Conservation (phyloP, 2,113 vertebrate genomes). For the Neogobius melanostomus region DNA sequence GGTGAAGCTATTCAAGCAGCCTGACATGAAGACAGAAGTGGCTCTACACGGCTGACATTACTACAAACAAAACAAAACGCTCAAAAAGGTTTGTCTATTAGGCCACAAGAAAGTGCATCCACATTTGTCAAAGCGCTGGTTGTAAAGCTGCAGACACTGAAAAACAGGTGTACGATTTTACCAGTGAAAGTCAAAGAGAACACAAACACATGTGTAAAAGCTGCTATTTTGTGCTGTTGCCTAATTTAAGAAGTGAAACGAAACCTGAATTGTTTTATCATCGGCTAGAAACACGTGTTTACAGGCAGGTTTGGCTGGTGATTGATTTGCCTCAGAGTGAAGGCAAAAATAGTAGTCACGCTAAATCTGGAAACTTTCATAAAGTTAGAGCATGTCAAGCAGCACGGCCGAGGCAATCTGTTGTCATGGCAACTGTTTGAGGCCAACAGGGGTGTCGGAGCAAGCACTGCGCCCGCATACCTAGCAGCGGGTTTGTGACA, state of each 20-base stretch:
- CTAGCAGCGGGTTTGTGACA: neutral
- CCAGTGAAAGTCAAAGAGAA: conserved; percentile 10
- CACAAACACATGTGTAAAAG: conserved; percentile 25
- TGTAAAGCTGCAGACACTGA: conserved; percentile 14
- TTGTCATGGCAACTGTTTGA: conserved; percentile 34
- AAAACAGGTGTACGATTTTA: conserved; percentile 13
- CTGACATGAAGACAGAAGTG: conserved; percentile 28
- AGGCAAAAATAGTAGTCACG: conserved; percentile 22
- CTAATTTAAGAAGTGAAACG: conserved; percentile 13
- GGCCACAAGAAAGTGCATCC: neutral
- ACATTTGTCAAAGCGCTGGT: conserved; percentile 4
- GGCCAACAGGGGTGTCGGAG: neutral
- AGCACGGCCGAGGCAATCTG: conserved; percentile 24
- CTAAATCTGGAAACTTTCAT: conserved; percentile 25
- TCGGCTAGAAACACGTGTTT: conserved; percentile 35
- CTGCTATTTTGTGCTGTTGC: conserved; percentile 5
- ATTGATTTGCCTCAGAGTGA: conserved; percentile 35
- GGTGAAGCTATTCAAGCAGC: conserved; percentile 20
- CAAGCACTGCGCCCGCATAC: neutral
- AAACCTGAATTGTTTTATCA: conserved; percentile 38
- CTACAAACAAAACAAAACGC: neutral
- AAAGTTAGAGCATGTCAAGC: conserved; percentile 23
- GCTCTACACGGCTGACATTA: neutral
- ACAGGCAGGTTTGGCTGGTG: conserved; percentile 17
- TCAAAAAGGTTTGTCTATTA: neutral